Base-by-base conservation (phyloP, 2,113 vertebrate genomes). In the Thalassoma bifasciatum region DNA sequence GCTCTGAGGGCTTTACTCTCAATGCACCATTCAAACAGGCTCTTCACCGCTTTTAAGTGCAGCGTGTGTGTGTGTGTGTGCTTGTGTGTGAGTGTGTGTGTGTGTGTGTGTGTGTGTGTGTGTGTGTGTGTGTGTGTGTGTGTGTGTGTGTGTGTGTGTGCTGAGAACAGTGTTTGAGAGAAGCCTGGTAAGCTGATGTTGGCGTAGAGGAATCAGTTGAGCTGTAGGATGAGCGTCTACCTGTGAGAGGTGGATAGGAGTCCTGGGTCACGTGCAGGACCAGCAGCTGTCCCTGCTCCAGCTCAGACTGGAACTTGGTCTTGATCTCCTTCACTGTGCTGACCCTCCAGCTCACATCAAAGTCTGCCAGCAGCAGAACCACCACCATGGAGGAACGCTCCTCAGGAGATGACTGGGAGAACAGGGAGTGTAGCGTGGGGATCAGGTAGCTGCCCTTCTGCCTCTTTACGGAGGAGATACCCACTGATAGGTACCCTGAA, bases 351-450 rank as follows among this genome's bases (percentile, higher is more conserved):
- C 0, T 1, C 0, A 69, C 38, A 23, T 97, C 89, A 0, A 91
- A 60, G 2, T 95, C 94, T 0, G 95, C 94, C 6, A 98, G 88
- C 75, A 96, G 92, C 40, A 96, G 94, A 10, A 98, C 94, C 22
- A 98, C 95, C 74, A 97, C 89, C 82, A 97, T 92, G 24, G 92
- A 89, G 16, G 80, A 69, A 61, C 94, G 89, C 84, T 99, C 96
- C 0, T 89, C 66, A 14, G 89, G 74, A 0, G 94, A 94, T 0
- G 94, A 96, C 67, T 94, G 93, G 12, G 69, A 75, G 85, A 97
- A 97, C 34, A 98, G 82, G 10, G 96, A 96, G 24, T 61, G 65
- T 19, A 98, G 85, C 0, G 96, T 97, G 57, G 89, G 74, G 0
- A 86, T 69, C 0, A 99, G 95, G 74, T 95, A 93, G 86, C 68